Evolutionary conservation across 37 sponge, comb jelly and placozoan genomes (phyloP).

Genomic region (Halisarca cf. caerulea): DNA sequence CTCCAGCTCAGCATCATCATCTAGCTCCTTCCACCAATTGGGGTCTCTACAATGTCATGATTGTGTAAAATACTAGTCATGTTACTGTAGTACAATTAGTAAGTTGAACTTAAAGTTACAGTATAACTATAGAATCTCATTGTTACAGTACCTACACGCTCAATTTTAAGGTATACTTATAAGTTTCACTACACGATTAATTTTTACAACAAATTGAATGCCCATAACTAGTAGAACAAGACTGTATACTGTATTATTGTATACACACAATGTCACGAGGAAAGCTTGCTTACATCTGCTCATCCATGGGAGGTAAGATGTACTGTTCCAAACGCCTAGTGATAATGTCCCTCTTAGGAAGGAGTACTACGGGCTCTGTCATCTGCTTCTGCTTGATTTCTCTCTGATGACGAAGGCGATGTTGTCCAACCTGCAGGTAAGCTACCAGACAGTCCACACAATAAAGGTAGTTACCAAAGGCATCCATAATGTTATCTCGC

Average conservation of each 20-base stretch:
- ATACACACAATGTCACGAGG: too few relatives aligned
- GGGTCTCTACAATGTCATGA: not conserved
- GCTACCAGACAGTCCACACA: constrained; percentile 4
- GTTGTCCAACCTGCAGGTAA: constrained; percentile 7
- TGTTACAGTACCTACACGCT: too few relatives aligned
- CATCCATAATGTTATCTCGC: constrained; percentile 24
- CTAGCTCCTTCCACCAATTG: too few relatives aligned
- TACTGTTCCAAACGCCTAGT: not conserved
- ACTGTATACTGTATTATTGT: too few relatives aligned
- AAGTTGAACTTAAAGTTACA: too few relatives aligned
- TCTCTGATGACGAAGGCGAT: constrained; percentile 34
- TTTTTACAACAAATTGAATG: too few relatives aligned
- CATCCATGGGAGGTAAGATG: not conserved
- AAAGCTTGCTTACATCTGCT: not conserved
- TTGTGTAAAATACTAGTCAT: too few relatives aligned
- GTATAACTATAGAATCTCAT: too few relatives aligned
- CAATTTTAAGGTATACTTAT: too few relatives aligned
- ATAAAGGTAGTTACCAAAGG: constrained; percentile 46
- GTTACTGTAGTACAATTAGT: too few relatives aligned
- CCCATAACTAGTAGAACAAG: too few relatives aligned
- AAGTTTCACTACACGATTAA: too few relatives aligned
- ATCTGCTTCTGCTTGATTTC: constrained; percentile 28
- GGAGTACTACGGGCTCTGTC: not conserved
- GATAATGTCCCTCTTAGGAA: not conserved
- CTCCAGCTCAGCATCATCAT: not conserved